Evolutionary conservation across 2,797 vertebrate genomes (phyloP), one percentile per base, ranked within the genome.

Genomic region (Eutrigla gurnardus): DNA sequence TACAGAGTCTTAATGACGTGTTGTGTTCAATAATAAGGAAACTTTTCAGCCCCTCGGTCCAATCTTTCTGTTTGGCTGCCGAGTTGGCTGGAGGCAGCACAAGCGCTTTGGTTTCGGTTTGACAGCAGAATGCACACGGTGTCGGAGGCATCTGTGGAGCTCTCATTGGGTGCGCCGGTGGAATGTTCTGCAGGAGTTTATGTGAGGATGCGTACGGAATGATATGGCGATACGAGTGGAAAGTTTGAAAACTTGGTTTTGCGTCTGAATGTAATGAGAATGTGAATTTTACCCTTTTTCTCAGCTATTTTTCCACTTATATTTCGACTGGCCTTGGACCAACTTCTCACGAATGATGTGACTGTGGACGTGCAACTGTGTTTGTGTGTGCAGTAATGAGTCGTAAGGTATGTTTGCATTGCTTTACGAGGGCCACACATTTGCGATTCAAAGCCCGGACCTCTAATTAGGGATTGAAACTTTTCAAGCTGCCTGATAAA

Each of bases 1-100:
- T 92, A 91, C 61, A 64, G 47, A 72, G 59, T 77, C 82, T 83
- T 90, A 88, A 91, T 84, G 81, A 86, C 85, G 84, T 75, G 77
- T 58, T 73, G 68, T 83, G 79, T 91, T 87, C 75, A 76, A 57
- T 91, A 86, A 90, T 90, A 83, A 86, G 82, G 84, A 69, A 81
- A 85, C 82, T 82, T 88, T 79, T 74, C 32, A 7, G 65, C 75
- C 74, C 25, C 65, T 79, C 69, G 55, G 76, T 81, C 79, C 82
- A 78, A 60, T 72, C 65, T 86, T 62, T 40, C 58, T 32, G 71
- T 87, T 84, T 78, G 79, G 80, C 69, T 80, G 74, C 75, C 25
- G 58, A 45, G 70, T 76, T 82, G 70, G 75, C 65, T 55, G 54
- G n/a, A 67, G 77, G 76, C 36, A 32, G 42, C 11, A 7, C 11